Evolutionary conservation across 2,797 vertebrate genomes (phyloP), one percentile per base, ranked within the genome.

Genomic region (Borostomias antarcticus): DNA sequence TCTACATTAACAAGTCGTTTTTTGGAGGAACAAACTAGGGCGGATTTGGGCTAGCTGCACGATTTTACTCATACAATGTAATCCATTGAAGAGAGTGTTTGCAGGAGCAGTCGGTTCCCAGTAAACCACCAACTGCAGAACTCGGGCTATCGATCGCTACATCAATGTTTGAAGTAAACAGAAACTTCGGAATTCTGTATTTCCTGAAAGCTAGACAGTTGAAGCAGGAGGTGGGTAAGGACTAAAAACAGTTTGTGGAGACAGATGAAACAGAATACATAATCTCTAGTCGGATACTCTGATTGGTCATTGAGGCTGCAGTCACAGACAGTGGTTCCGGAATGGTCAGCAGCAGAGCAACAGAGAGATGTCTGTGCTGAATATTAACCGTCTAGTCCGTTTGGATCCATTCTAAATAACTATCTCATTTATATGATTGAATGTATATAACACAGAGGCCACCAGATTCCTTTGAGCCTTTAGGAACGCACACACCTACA

Each of bases 401-500:
- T n/a, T n/a, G n/a, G n/a, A n/a, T n/a, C n/a, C n/a, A n/a, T n/a
- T n/a, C n/a, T n/a, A n/a, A n/a, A n/a, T n/a, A n/a, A n/a, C n/a
- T n/a, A n/a, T n/a, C n/a, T n/a, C n/a, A n/a, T n/a, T n/a, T n/a
- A n/a, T n/a, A 13, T 17, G n/a, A 45, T 45, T 45, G 40, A 5
- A 45, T 15, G 7, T n/a, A 45, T 4, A 45, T 45, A 45, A 13
- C 1, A 11, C 50, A 52, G 26, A 40, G 29, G 56, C 51, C 32
- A 57, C 50, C 1, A 2, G 9, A 0, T 63, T 52, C 50, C 43
- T 69, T 64, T 72, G 43, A 21, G 19, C 28, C 26, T 5, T 19
- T 21, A 85, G 66, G 58, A 64, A n/a, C n/a, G n/a, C n/a, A n/a
- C n/a, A n/a, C n/a, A n/a, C n/a, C 77, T 78, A 74, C 66, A 56